A percentile compares a stretch with the other conserved stretches of the same genome.
These are phyloP conservation scores for Lepidotrigona ventralis DNA, from an alignment of 1,140 invertebrate species.

Conservation along the genomic window DNA sequence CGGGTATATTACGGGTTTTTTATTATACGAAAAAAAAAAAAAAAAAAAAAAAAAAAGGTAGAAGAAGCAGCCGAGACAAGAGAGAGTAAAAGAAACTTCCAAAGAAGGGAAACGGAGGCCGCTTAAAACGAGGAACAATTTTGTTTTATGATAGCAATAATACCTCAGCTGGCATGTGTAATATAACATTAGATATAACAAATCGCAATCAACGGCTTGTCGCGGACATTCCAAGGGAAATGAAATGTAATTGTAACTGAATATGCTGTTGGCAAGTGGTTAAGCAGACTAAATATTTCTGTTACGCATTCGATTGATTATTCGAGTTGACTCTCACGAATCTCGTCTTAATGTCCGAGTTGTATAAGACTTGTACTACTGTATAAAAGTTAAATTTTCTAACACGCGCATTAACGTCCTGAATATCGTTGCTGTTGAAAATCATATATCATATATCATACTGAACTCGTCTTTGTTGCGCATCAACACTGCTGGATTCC, in stretches of 20 bases:
- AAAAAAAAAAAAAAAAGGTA: neutral
- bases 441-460: neutral
- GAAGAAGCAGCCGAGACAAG: neutral
- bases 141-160: constrained; percentile 3
- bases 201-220: neutral
- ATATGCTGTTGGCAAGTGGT: neutral
- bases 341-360: neutral
- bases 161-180: neutral
- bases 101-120: neutral
- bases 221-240: neutral
- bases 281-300: constrained; percentile 16
- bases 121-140: neutral
- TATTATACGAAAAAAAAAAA: neutral
- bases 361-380: neutral
- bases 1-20: neutral
- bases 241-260: constrained; percentile 5
- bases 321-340: neutral
- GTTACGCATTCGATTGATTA: constrained; percentile 7
- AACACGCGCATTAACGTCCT: constrained; percentile 3
- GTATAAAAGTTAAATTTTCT: neutral
- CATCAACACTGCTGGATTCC: neutral
- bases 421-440: constrained; percentile 1
- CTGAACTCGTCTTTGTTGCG: neutral
- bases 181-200: neutral
- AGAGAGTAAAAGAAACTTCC: neutral